Conservation (phyloP, 30 jellyfish, hydroid and myxozoan species). For the Turritopsis rubra region DNA sequence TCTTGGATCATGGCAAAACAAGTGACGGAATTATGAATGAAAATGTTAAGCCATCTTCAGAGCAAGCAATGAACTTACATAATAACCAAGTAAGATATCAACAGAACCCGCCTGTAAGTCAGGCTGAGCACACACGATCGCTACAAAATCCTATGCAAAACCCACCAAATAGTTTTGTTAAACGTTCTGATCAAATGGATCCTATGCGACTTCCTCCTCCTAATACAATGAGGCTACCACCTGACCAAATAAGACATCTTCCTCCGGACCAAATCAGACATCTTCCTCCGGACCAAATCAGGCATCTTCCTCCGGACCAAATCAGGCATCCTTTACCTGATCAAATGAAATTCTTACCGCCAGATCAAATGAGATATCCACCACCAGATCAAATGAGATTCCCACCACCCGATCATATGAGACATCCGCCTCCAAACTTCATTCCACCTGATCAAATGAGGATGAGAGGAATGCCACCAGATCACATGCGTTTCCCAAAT, state of each 20-base stretch:
- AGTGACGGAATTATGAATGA: not conserved
- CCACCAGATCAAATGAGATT: conserved; percentile 15
- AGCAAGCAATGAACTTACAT: not conserved
- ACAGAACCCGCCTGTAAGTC: not conserved
- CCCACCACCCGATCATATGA: not conserved
- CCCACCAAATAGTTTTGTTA: not conserved
- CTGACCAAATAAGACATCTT: conserved; percentile 9
- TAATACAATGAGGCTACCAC: not conserved
- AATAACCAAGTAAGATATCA: not conserved
- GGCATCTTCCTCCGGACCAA: conserved; percentile 10
- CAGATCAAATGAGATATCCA: conserved; percentile 14
- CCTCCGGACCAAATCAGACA: conserved; percentile 9
- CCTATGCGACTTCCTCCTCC: conserved; percentile 1
- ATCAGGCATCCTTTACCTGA: conserved; percentile 4
- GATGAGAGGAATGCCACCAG: not conserved
- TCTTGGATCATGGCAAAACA: not conserved
- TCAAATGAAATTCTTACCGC: not conserved
- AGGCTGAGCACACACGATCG: not conserved
- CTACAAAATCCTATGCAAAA: not conserved
- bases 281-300: conserved; percentile 2
- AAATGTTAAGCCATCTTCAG: not conserved
- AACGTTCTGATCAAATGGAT: not conserved
- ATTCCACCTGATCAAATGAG: conserved; percentile 4
- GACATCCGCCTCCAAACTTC: conserved; percentile 12
- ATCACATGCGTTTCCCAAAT: not conserved